phyloP scores from a whole-genome alignment of 2,888 invertebrate genomes.

The Adelphocoris suturalis region DNA sequence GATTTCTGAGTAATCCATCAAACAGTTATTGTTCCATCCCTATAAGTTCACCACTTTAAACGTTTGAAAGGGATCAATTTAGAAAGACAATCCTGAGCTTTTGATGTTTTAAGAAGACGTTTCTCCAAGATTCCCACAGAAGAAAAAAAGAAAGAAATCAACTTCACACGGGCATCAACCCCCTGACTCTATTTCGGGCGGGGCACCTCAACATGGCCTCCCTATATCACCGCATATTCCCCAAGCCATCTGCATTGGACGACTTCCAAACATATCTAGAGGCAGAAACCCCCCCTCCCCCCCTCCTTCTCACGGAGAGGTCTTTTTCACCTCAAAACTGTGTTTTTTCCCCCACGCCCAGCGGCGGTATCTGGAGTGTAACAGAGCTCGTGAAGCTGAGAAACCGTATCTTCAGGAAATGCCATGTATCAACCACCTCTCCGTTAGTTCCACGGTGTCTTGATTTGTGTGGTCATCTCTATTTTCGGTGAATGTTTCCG shows the following conservation, averaged over 20 bases:
- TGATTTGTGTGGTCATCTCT: constrained; percentile 35
- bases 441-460: neutral
- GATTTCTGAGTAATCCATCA: too few relatives aligned
- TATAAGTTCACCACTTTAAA: too few relatives aligned
- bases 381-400: neutral
- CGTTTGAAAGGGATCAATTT: too few relatives aligned
- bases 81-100: neutral
- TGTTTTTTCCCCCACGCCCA: neutral
- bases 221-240: constrained; percentile 61
- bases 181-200: constrained; percentile 38
- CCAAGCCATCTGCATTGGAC: constrained; percentile 59
- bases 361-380: neutral
- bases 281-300: neutral
- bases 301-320: neutral
- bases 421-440: neutral
- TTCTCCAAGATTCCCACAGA: neutral
- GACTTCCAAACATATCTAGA: constrained; percentile 44
- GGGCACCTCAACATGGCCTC: constrained; percentile 54
- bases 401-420: constrained; percentile 22
- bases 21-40: too few relatives aligned
- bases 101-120: neutral
- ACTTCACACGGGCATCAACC: constrained; percentile 41
- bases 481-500: neutral
- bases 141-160: neutral
- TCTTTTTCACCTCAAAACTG: constrained; percentile 25